Conservation (phyloP, 2,888 invertebrate species). For the Nomada goodeniana region DNA sequence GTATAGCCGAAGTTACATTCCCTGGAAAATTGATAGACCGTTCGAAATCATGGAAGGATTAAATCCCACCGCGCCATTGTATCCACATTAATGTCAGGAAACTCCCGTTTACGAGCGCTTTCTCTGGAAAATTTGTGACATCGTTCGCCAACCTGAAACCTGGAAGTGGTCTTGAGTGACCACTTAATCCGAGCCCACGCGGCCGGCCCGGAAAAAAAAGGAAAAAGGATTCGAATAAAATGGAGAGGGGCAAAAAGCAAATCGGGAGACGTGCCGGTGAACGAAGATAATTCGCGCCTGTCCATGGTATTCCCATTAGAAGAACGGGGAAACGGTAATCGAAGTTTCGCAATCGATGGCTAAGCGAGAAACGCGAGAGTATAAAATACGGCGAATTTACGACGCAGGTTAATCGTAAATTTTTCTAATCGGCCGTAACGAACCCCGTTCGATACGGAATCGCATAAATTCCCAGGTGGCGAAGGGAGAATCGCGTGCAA, state of each 20-base stretch:
- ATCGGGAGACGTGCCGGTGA: not conserved
- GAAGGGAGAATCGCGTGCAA: not conserved
- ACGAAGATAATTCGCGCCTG: not conserved
- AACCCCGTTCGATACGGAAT: conserved; percentile 42
- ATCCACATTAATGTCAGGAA: no score
- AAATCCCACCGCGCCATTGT: no score
- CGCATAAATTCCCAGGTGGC: conserved; percentile 44
- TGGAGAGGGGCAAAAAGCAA: not conserved
- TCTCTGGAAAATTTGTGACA: not conserved
- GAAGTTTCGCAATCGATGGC: conserved; percentile 45
- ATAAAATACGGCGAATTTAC: conserved; percentile 53
- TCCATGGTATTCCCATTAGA: conserved; percentile 36
- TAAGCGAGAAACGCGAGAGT: conserved; percentile 7
- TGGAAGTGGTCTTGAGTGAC: conserved; percentile 23
- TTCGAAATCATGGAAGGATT: no score
- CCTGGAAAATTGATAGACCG: no score
- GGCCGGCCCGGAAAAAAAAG: not conserved
- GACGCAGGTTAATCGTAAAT: conserved; percentile 55
- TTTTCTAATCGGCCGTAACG: conserved; percentile 57
- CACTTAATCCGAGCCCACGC: conserved; percentile 11
- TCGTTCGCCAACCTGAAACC: not conserved
- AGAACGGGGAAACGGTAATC: conserved; percentile 15
- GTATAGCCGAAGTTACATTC: no score
- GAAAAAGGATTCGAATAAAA: not conserved
- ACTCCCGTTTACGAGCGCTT: no score